Percentiles rank a stretch among this genome's conserved stretches.
Conservation (phyloP, 1,140 invertebrate species). For the Ectropis grisescens region DNA sequence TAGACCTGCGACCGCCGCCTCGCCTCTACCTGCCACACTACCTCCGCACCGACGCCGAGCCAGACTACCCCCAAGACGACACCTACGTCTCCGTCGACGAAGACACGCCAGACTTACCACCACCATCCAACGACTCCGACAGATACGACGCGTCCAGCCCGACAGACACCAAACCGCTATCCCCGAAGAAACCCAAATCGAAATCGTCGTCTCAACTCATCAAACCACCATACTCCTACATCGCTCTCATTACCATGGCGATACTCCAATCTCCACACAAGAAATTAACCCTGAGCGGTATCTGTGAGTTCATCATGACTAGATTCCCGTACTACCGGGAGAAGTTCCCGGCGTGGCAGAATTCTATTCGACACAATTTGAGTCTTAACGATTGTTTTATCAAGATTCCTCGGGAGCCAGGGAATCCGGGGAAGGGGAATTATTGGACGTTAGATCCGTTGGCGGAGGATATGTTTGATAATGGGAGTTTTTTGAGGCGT, state of each 20-base stretch:
- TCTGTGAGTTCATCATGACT: conserved; percentile 99
- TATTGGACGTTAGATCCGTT: conserved; percentile 99
- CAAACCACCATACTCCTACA: conserved; percentile 98
- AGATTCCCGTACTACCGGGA: conserved; percentile 96
- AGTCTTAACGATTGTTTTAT: conserved; percentile 99
- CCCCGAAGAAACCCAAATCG: conserved; percentile 54
- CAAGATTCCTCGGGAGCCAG: conserved; percentile 97
- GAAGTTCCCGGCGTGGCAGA: conserved; percentile 97
- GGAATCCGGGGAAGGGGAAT: conserved; percentile 98
- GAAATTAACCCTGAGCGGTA: conserved; percentile 95
- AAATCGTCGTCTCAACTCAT: conserved; percentile 57
- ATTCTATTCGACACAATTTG: conserved; percentile 97
- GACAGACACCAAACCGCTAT: conserved; percentile 37
- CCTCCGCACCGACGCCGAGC: conserved; percentile 37
- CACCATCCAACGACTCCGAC: conserved; percentile 52
- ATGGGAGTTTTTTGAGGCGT: conserved; percentile 95
- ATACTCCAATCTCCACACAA: conserved; percentile 98
- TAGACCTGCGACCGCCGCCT: conserved; percentile 54
- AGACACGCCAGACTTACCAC: conserved; percentile 47
- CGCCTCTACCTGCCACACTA: conserved; percentile 53
- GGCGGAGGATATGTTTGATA: conserved; percentile 99
- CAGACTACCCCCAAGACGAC: conserved; percentile 46
- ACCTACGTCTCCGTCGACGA: conserved; percentile 60
- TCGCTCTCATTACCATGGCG: conserved; percentile 97
- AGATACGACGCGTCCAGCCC: conserved; percentile 53